Evolutionary conservation across 2,113 vertebrate species (phyloP), one percentile per base, ranked within the genome.

Genomic region (Lota lota): DNA sequence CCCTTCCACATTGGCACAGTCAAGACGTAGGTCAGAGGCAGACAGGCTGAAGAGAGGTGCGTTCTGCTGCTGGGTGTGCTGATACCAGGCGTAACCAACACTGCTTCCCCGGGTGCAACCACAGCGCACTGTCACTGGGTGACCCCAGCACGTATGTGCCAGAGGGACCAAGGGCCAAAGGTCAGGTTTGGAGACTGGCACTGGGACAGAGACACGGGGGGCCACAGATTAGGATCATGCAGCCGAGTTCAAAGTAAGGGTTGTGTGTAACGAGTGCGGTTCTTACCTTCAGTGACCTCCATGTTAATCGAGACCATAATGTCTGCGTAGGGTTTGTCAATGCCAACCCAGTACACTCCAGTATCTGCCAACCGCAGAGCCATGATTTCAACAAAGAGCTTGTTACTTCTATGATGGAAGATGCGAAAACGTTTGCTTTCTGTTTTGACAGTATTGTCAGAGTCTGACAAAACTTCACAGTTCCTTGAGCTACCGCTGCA

Each of bases 311-410:
- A 68, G 40, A 33, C 66, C 90, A 92, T 92, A 62, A 90, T 67
- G 77, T 92, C 91, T 15, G 84, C 2, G 71, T 85, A 70, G 0
- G 83, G 5, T 80, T 76, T 91, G 56, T 92, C 79, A 50, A 93
- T 91, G 24, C 87, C 92, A 15, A 89, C 80, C 91, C 92, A 93
- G 28, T 92, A 91, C 0, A 16, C 71, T 61, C 88, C 92, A 59
- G 70, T 16, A 62, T 93, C 89, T 0, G 76, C 77, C 19, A 78
- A 61, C 1, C 36, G 69, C 21, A 93, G 83, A 22, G 68, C 22
- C 11, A 51, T 83, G 72, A 92, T 74, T n/a, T 47, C 70, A 16
- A 93, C 77, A 61, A 74, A 3, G 56, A 93, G 22, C 0, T 69
- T 69, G 24, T 5, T 60, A 61, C 3, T 70, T 22, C 17, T 0